Conservation (phyloP, 2,888 invertebrate genomes). For the Hyposoter didymator region DNA sequence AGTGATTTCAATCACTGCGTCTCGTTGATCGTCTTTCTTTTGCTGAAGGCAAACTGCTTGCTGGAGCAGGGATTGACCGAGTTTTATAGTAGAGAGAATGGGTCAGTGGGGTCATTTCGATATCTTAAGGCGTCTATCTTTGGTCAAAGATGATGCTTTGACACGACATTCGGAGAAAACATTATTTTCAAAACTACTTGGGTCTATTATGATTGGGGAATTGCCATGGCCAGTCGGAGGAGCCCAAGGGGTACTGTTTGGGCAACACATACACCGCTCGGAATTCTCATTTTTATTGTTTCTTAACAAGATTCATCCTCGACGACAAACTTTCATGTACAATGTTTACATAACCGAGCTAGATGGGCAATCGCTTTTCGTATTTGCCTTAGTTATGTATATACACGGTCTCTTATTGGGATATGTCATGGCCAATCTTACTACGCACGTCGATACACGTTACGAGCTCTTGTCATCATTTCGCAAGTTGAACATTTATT, state of each 20-base stretch:
- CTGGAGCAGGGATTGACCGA: slow-evolving; percentile 6
- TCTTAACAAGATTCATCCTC: not conserved
- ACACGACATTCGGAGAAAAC: slow-evolving; percentile 37
- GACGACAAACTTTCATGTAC: not conserved
- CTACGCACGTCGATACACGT: not conserved
- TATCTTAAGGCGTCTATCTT: slow-evolving; percentile 30
- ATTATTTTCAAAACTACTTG: slow-evolving; percentile 18
- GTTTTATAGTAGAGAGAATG: slow-evolving; percentile 45
- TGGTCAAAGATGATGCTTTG: slow-evolving; percentile 42
- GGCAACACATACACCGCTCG: not conserved
- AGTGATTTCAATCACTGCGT: not conserved
- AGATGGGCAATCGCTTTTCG: not conserved
- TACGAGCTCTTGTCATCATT: not conserved
- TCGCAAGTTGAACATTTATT: not conserved
- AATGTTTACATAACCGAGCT: not conserved
- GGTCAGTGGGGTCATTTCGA: slow-evolving; percentile 29
- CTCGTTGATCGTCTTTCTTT: slow-evolving; percentile 27
- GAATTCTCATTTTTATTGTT: not conserved
- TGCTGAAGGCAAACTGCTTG: slow-evolving; percentile 22
- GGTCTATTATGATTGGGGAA: not conserved
- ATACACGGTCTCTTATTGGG: not conserved
- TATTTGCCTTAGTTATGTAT: not conserved
- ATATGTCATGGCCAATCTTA: not conserved
- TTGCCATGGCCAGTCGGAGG: not conserved
- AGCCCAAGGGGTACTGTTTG: not conserved